Evolutionary conservation across 2,888 invertebrate genomes (phyloP).

Genomic region (Archaeoteleia sp.): DNA sequence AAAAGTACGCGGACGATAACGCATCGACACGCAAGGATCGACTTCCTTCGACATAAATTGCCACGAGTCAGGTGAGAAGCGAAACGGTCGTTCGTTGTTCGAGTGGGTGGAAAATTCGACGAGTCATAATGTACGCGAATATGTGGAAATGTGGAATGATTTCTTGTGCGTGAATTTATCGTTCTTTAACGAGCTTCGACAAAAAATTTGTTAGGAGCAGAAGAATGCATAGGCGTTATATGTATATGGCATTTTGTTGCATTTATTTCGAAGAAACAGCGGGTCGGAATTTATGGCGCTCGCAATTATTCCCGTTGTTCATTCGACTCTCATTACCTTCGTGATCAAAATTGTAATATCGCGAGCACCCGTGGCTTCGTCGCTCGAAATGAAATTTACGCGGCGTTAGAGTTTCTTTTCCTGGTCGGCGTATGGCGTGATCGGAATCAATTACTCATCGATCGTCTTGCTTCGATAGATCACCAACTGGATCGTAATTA

Average conservation of each 20-base stretch:
- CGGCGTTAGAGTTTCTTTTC: constrained; percentile 52
- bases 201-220: too few species aligned
- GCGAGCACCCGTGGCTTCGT: constrained; percentile 41
- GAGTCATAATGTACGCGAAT: constrained; percentile 3
- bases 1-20: constrained; percentile 38
- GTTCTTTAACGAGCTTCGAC: too few species aligned
- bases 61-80: constrained; percentile 45
- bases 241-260: neutral
- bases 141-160: too few species aligned
- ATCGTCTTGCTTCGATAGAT: constrained; percentile 61
- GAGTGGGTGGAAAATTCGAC: constrained; percentile 26
- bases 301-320: constrained; percentile 38
- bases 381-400: constrained; percentile 47
- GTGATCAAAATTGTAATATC: constrained; percentile 47
- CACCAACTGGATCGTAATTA: constrained; percentile 68
- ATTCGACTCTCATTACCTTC: constrained; percentile 44
- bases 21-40: constrained; percentile 28
- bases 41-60: constrained; percentile 55
- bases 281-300: constrained; percentile 30
- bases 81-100: neutral
- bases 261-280: constrained; percentile 31
- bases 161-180: too few species aligned
- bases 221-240: too few species aligned
- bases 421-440: constrained; percentile 66
- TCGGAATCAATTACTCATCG: constrained; percentile 72